phyloP scores from a whole-genome alignment of 2,888 invertebrate genomes.

The Marasmarcha lunaedactyla region DNA sequence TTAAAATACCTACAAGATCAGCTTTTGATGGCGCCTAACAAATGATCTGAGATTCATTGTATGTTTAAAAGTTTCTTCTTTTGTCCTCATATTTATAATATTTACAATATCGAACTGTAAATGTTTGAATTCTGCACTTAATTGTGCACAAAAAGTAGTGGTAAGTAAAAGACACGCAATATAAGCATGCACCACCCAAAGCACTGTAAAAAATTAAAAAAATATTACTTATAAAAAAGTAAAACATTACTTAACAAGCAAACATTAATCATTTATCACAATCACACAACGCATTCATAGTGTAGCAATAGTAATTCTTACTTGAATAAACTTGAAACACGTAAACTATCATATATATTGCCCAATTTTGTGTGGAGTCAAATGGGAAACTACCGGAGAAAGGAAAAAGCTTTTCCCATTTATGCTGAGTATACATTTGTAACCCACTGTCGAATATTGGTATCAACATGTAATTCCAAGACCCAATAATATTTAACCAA shows the following conservation, averaged over 20 bases:
- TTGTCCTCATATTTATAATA: constrained; percentile 4
- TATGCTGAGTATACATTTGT: not conserved
- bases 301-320: not conserved
- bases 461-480: not conserved
- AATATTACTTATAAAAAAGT: not conserved
- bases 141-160: constrained; percentile 25
- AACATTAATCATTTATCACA: too few relatives aligned
- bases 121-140: constrained; percentile 29
- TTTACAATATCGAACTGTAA: constrained; percentile 28
- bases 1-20: constrained; percentile 34
- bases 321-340: not conserved
- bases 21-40: constrained; percentile 30
- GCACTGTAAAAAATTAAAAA: constrained; percentile 22
- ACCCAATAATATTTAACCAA: not conserved
- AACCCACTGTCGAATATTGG: not conserved
- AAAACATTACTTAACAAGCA: not conserved
- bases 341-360: not conserved
- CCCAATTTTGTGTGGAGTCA: not conserved
- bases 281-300: too few relatives aligned
- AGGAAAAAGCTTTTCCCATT: not conserved
- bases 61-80: not conserved
- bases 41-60: constrained; percentile 21
- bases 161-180: constrained; percentile 27
- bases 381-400: not conserved
- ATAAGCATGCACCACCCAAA: constrained; percentile 20